Base-by-base conservation (phyloP, 1,140 invertebrate genomes). In the Camponotus pennsylvanicus region DNA sequence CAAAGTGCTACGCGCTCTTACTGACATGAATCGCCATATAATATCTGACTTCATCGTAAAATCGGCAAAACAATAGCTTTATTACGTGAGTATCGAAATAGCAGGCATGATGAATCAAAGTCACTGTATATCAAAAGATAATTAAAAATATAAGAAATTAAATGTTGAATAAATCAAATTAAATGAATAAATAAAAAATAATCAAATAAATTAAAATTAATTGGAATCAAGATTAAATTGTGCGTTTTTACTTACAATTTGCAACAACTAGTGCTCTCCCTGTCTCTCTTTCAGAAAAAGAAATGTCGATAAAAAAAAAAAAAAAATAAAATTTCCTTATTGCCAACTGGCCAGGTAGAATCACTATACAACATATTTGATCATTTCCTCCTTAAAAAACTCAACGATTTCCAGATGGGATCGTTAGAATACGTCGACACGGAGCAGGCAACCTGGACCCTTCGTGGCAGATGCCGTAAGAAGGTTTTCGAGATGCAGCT, bases 351-450 rank as follows among this genome's bases (percentile, higher is more conserved):
- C 11, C 66, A 37, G 78, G 57, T 42, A n/a, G 21, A 49, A 61
- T 5, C 2, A 18, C 66, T 70, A 11, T 57, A 32, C 40, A 70
- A 55, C 40, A 18, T 27, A 27, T 15, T 21, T 40, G 67, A 6
- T 49, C 32, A 52, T 42, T 59, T 66, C 11, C 45, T 42, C 9
- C 18, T 49, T 45, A 83, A 85, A 52, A 85, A 85, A 85, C 34
- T 40, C 52, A 0, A 37, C 84, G 77, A 89, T 86, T 75, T 89
- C 88, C 88, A 89, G 88, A 89, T 89, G 88, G 77, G 88, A 85
- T 89, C 45, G 87, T 89, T 89, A 89, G 86, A 37, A 73, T 15
- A 70, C 8, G 59, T 59, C 77, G 64, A 78, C 69, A 32, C 52
- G 79, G 42, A 40, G n/a, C 45, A 15, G 85, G 73, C 87, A 67